Base-by-base conservation (phyloP, 2,113 vertebrate species). In the Greenwoodochromis staneri region DNA sequence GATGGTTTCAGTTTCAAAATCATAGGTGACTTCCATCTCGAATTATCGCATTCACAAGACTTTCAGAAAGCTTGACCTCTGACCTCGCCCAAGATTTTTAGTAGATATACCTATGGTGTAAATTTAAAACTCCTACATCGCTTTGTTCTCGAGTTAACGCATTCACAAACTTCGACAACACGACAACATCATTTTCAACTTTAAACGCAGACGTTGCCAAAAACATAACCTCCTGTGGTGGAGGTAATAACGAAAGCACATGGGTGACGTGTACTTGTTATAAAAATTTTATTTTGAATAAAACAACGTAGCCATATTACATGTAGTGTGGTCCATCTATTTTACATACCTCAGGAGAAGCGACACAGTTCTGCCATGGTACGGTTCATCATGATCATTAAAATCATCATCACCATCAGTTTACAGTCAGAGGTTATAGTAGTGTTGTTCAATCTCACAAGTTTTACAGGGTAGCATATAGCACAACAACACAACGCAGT, bases 211-310 rank as follows among this genome's bases (percentile, higher is more conserved):
- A 69, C 3, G 34, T 21, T 69, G 12, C 63, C 36, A 69, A 40
- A 69, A 69, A 69, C 63, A 38, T 13, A 40, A 69, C 63, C 7
- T 69, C 63, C 36, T 24, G 63, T 69, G n/a, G 11, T 21, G 63
- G 63, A 40, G 63, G 9, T 19, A 51, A 83, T 63, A 21, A 38
- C 1, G 7, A 54, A 53, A 78, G n/a, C 38, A 2, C 8, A 49
- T 27, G 11, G 12, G 34, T 7, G 24, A 80, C 8, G 6, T 27
- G 5, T 34, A 57, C 81, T 96, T 93, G 95, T 96, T 96, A 96
- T 96, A 97, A 96, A 97, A 97, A 92, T 92, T 97, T 97, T 97
- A 97, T 98, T 97, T 93, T 88, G 96, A 97, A 97, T 96, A 96
- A 97, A 97, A 96, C 96, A 96, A 96, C 92, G 92, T 95, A 96